A percentile compares a stretch with the other conserved stretches of the same genome.
These are phyloP conservation scores for Hirtodrosophila alboralis DNA, from an alignment of 2,888 invertebrate genomes.

Conservation along the genomic window DNA sequence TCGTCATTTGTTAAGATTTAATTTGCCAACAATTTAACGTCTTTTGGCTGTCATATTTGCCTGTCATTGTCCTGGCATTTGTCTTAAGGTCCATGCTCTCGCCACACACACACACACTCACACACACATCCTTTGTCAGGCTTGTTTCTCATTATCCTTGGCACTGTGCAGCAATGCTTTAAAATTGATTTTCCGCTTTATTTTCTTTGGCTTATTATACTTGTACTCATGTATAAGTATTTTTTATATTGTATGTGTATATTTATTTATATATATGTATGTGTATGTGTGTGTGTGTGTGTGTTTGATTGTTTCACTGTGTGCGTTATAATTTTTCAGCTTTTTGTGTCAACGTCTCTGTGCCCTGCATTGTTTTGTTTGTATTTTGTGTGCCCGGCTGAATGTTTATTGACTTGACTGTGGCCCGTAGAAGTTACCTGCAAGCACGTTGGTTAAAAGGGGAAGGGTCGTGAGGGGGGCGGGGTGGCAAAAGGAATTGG, in stretches of 20 bases:
- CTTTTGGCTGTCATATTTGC: constrained; percentile 27
- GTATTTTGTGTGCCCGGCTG: constrained; percentile 19
- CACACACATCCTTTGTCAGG: constrained; percentile 11
- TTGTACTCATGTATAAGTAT: constrained; percentile 21
- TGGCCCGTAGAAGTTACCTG: constrained; percentile 21
- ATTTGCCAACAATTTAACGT: constrained; percentile 26
- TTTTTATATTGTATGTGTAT: constrained; percentile 8
- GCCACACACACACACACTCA: constrained; percentile 4
- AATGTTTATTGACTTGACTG: constrained; percentile 41
- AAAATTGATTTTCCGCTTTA: constrained; percentile 69
- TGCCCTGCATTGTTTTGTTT: constrained; percentile 29
- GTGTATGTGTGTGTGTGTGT: constrained; percentile 13
- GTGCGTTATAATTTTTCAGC: constrained; percentile 24
- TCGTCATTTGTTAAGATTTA: constrained; percentile 24
- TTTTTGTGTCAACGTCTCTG: constrained; percentile 28
- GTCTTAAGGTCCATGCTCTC: constrained; percentile 36
- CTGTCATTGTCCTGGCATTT: constrained; percentile 38
- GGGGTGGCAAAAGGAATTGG: constrained; percentile 10
- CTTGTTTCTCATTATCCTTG: constrained; percentile 66
- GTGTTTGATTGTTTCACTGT: constrained; percentile 28
- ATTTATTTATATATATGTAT: constrained; percentile 2
- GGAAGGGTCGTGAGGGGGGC: neutral
- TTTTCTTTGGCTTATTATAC: constrained; percentile 44
- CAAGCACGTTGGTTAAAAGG: no score
- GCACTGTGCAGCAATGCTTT: constrained; percentile 55